Evolutionary conservation across 2,113 vertebrate species (phyloP).

Genomic region (Cyanistes caeruleus): DNA sequence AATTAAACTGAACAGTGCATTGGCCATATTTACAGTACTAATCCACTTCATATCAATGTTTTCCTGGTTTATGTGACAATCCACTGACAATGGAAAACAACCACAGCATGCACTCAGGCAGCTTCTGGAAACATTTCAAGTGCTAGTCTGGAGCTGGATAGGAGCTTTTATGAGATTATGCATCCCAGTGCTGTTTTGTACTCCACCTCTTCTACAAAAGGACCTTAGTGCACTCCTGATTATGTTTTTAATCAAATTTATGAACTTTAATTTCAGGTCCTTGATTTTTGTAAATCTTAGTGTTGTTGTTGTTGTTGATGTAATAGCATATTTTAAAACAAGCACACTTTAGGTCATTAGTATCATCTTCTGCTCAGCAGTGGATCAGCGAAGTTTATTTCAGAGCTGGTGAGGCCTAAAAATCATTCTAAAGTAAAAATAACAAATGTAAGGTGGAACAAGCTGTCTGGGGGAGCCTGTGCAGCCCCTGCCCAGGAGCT

Average conservation of each 20-base stretch:
- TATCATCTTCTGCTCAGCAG: background rate
- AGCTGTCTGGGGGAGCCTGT: rapidly evolving
- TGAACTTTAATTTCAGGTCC: background rate
- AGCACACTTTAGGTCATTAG: background rate
- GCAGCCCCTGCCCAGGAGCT: background rate
- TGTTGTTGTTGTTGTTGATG: background rate
- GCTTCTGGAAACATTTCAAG: background rate
- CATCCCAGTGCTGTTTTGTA: background rate
- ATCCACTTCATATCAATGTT: background rate
- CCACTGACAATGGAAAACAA: background rate
- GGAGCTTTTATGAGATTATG: background rate
- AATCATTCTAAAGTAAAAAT: background rate
- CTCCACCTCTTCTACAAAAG: background rate
- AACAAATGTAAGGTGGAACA: rapidly evolving
- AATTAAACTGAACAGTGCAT: background rate
- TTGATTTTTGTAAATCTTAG: background rate
- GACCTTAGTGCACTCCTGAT: background rate
- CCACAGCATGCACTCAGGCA: background rate
- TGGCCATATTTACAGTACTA: background rate
- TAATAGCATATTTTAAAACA: background rate
- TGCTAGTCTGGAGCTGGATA: background rate
- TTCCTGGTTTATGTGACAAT: background rate
- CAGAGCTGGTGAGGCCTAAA: background rate
- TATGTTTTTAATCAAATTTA: background rate
- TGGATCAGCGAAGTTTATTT: background rate